A percentile compares a stretch with the other conserved stretches of the same genome.
phyloP scores from a whole-genome alignment of 2,113 vertebrate species.

The Oncorhynchus masou region DNA sequence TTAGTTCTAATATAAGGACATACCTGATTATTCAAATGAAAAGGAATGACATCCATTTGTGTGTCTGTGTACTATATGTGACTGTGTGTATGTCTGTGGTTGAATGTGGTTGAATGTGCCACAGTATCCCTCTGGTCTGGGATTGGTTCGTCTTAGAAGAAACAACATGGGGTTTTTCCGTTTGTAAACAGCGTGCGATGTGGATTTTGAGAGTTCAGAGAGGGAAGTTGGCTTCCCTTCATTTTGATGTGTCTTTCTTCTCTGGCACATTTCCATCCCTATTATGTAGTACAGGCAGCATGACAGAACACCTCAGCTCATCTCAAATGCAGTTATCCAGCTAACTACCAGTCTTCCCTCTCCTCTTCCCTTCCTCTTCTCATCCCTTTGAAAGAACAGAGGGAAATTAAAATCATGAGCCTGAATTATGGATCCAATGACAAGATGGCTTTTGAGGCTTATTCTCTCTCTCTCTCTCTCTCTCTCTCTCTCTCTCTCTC shows the following conservation, averaged over 20 bases:
- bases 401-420: conserved; percentile 82
- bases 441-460: conserved; percentile 70
- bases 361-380: conserved; percentile 52
- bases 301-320: conserved; percentile 64
- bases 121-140: conserved; percentile 7
- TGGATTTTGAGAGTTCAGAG: conserved; percentile 50
- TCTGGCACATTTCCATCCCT: conserved; percentile 64
- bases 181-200: conserved; percentile 61
- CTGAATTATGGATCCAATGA: conserved; percentile 82
- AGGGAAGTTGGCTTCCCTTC: conserved; percentile 42
- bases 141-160: conserved; percentile 42
- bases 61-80: too few relatives aligned
- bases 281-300: conserved; percentile 66
- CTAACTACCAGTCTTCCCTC: conserved; percentile 72
- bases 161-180: conserved; percentile 18
- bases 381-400: conserved; percentile 80
- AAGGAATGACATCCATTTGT: conserved; percentile 11
- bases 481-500: conserved; percentile 44
- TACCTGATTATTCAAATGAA: conserved; percentile 34
- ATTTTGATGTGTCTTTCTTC: conserved; percentile 59
- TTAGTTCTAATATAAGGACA: not conserved
- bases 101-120: conserved; percentile 31
- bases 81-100: not conserved
- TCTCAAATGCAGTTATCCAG: conserved; percentile 74
- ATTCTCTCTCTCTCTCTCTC: conserved; percentile 43